Evolutionary conservation across 2,888 invertebrate genomes (phyloP).

Genomic region (Campoplex capitator): DNA sequence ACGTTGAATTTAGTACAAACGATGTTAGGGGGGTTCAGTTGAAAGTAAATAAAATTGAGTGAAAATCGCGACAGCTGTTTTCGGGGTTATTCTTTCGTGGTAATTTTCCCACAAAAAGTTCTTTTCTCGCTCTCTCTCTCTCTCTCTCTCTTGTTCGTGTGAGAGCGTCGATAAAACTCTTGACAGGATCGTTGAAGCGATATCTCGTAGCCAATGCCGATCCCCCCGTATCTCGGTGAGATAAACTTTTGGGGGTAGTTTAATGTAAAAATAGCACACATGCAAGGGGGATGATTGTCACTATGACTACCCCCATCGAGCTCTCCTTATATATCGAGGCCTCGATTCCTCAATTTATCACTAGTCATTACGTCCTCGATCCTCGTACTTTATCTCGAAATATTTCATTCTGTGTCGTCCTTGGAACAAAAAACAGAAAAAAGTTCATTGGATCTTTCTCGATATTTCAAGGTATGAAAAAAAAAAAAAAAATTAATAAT

Average conservation of each 20-base stretch:
- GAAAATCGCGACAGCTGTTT: not conserved
- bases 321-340: conserved; percentile 58
- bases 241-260: conserved; percentile 8
- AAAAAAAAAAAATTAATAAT: not conserved
- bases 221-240: not conserved
- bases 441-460: not conserved
- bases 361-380: conserved; percentile 27
- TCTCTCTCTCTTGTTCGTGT: not conserved
- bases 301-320: conserved; percentile 77
- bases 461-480: not conserved
- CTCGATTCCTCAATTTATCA: conserved; percentile 9
- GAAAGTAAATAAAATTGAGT: not conserved
- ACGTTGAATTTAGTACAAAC: not conserved
- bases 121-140: not conserved
- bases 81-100: not conserved
- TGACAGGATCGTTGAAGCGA: conserved; percentile 5
- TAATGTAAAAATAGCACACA: conserved; percentile 60
- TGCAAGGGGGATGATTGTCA: conserved; percentile 76
- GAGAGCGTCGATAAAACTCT: conserved; percentile 2
- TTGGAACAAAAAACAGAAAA: not conserved
- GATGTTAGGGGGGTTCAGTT: no score
- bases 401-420: not conserved
- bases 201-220: conserved; percentile 1
- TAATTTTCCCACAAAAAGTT: not conserved
- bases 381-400: not conserved